These are phyloP conservation scores for Columba livia DNA, from an alignment of 2,113 vertebrate species.

Conservation along the genomic window DNA sequence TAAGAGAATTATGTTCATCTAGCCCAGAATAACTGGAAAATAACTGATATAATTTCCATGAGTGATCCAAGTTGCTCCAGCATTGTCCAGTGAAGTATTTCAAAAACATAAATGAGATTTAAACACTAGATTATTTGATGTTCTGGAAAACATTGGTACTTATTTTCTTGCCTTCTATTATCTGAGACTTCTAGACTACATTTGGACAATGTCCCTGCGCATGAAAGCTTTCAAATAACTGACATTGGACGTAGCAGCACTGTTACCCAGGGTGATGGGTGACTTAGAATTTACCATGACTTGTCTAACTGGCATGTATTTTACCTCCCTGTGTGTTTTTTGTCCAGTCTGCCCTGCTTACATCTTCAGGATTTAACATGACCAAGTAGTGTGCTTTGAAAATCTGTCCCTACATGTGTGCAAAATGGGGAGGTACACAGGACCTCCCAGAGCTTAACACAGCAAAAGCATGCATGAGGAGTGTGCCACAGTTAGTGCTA, in stretches of 20 bases:
- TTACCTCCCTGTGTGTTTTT: not conserved
- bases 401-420: not conserved
- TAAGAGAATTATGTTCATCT: not conserved
- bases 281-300: not conserved
- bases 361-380: not conserved
- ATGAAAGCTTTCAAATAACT: not conserved
- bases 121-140: not conserved
- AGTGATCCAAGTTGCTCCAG: not conserved
- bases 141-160: not conserved
- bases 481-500: not conserved
- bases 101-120: not conserved
- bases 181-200: not conserved
- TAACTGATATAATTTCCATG: not conserved
- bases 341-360: not conserved
- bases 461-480: not conserved
- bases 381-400: not conserved
- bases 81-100: not conserved
- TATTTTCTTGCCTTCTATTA: not conserved
- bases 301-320: not conserved
- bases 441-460: not conserved
- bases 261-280: not conserved
- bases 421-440: not conserved
- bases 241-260: fast-evolving
- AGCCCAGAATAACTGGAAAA: not conserved
- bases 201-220: not conserved